These are phyloP conservation scores for Dipodomys merriami DNA, from an alignment of 2,113 vertebrate species.

Conservation along the genomic window DNA sequence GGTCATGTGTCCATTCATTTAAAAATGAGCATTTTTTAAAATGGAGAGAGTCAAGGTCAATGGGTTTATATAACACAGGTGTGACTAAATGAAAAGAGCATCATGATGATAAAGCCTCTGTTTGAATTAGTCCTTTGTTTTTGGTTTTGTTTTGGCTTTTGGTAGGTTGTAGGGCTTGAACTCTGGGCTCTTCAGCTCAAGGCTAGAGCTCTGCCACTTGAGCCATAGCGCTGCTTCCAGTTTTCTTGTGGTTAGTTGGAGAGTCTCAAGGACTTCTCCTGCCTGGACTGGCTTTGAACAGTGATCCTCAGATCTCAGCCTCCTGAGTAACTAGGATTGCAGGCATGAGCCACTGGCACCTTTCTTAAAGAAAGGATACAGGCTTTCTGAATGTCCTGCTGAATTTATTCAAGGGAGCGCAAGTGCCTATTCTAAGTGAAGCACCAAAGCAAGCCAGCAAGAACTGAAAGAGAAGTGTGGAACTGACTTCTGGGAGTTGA, in stretches of 20 bases:
- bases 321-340: no score
- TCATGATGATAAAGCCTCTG: neutral
- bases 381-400: neutral
- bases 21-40: constrained; percentile 29
- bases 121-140: neutral
- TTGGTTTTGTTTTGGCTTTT: no score
- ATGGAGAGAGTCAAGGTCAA: neutral
- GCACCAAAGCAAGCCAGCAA: neutral
- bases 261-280: no score
- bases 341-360: neutral
- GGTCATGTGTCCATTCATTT: neutral
- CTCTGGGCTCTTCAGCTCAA: no score
- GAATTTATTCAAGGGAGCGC: neutral
- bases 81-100: neutral
- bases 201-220: no score
- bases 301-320: no score
- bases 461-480: neutral
- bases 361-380: neutral
- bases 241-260: no score
- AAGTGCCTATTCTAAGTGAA: neutral
- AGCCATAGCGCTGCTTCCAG: no score
- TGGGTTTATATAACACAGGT: neutral
- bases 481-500: neutral
- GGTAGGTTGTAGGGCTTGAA: no score
- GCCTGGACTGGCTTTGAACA: no score